Evolutionary conservation across 2,888 invertebrate species (phyloP), one percentile per base, ranked within the genome.

Genomic region (Agrypnus murinus): DNA sequence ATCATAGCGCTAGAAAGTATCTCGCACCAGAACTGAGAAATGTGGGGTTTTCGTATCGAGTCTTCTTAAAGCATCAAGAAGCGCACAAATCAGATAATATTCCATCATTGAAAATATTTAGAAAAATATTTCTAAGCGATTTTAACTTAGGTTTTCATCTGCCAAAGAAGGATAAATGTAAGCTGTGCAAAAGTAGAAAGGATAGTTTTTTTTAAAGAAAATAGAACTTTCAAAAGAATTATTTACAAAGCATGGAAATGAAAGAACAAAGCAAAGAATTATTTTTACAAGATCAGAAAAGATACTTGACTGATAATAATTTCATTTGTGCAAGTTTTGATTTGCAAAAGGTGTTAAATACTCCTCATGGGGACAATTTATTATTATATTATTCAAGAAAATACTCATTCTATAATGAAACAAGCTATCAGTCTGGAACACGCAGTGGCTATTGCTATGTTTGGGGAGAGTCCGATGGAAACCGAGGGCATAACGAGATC

Each of bases 381-480:
- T 34, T 36, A 17, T 50, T 63, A 34, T 63, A 63, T 50, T 50
- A 63, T 34, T 53, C 64, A 36, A 12, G 31, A 38, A 60, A 45
- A 8, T 45, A 45, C 17, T 12, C 45, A 15, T 45, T 45, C 15
- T 45, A 45, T 15, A 45, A 45, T 15, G 45, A 45, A 45, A 45
- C 45, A 15, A 14, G 2, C 8, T 45, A 45, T 9, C 15, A 45
- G 15, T 15, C 5, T 2, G 17, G 45, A 7, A 45, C 17, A 45
- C 12, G 15, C 1, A 45, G 15, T 45, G n/a, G 14, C 14, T n/a
- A 40, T 14, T 43, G 43, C 43, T 15, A 72, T 38, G 15, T 68
- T 1, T 75, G 72, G 74, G 75, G 72, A 12, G 74, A 77, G 25
- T 65, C 65, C 31, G 71, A 74, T 50, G 76, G 69, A 40, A 75